Conservation (phyloP, 2,888 invertebrate genomes). For the Oxytorus armatus region DNA sequence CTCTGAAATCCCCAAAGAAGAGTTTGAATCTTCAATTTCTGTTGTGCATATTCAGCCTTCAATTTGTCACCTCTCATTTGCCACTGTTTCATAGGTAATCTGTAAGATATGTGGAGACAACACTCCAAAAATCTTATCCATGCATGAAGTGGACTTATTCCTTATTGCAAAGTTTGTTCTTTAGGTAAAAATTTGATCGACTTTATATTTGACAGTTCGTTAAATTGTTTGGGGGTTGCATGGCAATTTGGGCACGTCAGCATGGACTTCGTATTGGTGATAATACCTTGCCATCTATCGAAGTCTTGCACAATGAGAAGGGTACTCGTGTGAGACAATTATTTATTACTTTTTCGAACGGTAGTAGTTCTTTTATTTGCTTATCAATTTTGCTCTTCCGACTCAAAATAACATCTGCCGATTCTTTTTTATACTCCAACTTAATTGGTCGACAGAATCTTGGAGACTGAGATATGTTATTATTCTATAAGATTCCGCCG, state of each 20-base stretch:
- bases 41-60: conserved; percentile 29
- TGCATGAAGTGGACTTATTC: not conserved
- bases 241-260: conserved; percentile 13
- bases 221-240: not conserved
- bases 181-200: conserved; percentile 17
- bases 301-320: conserved; percentile 31
- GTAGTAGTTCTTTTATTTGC: conserved; percentile 33
- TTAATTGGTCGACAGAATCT: conserved; percentile 56
- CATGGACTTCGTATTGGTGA: conserved; percentile 8
- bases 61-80: conserved; percentile 25
- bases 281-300: conserved; percentile 49
- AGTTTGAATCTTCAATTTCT: conserved; percentile 40
- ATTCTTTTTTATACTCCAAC: conserved; percentile 35
- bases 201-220: conserved; percentile 29
- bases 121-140: conserved; percentile 37
- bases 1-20: conserved; percentile 43
- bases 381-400: conserved; percentile 39
- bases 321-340: not conserved
- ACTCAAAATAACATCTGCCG: conserved; percentile 25
- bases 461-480: conserved; percentile 38
- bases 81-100: conserved; percentile 30
- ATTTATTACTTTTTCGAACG: conserved; percentile 15
- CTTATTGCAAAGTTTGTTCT: conserved; percentile 20
- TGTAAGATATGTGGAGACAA: conserved; percentile 37
- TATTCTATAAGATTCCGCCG: conserved; percentile 51